Base-by-base conservation (phyloP, 2,113 vertebrate genomes). In the Etheostoma cragini region DNA sequence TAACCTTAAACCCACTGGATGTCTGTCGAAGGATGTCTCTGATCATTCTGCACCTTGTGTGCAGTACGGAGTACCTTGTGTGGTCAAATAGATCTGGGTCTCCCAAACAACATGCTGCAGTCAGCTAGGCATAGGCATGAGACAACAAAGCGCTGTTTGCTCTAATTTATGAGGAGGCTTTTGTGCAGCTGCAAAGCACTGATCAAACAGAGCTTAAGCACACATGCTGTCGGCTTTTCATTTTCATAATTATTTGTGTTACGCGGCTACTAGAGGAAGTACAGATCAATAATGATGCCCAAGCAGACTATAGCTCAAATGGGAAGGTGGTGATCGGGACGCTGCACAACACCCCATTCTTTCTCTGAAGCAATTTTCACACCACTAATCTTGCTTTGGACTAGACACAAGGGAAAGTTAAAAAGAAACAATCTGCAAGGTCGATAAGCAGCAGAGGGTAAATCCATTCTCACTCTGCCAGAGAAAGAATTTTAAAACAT, bases 241-340 rank as follows among this genome's bases (percentile, higher is more conserved):
- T 91, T 90, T 91, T 92, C 85, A 85, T 88, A 92, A 90, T 91
- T 88, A 75, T 85, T 83, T 72, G 78, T 87, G 86, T 81, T 88
- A 80, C 78, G 82, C 21, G 3, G 72, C 84, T 62, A 80, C 38
- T 14, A 63, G 70, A 80, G 68, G 79, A 84, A 76, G 80, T 4
- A 33, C 8, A n/a, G 60, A 78, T 91, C 88, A 70, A 91, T 92
- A 85, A 86, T 63, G 81, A 86, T 53, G 62, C 42, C 26, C 54
- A 38, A 42, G 73, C 81, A 86, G 85, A 67, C 80, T 45, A 8
- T 4, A 56, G 72, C 67, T 76, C 45, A 79, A 74, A 83, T 26
- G 58, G 69, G 71, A 72, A 30, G 57, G 24, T 52, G 66, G 50
- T 24, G 71, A 78, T 82, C 74, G 52, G 78, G 42, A 69, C 10